Evolutionary conservation across 2,113 vertebrate genomes (phyloP), one percentile per base, ranked within the genome.

Genomic region (Cepphus grylle): DNA sequence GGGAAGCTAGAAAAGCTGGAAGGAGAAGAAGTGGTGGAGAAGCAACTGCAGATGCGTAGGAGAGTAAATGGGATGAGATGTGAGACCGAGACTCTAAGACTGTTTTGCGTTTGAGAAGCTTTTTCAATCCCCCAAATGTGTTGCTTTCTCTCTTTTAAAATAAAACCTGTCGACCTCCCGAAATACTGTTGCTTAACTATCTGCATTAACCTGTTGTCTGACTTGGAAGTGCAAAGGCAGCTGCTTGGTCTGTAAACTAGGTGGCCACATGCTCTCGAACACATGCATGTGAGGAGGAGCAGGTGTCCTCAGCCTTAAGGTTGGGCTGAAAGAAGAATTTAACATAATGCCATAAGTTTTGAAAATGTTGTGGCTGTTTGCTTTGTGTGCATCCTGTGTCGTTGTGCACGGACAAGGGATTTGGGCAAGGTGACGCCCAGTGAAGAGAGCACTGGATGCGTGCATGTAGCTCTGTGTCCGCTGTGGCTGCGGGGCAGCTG

Each of bases 311-410:
- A 72, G 65, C 42, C 40, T 42, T 23, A 20, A 2, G 49, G 20
- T 0, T 58, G 52, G n/a, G 36, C 74, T 92, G 67, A 55, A 76
- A 5, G 12, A 16, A 36, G 69, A 45, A 32, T 56, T 45, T 3
- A 26, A 5, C 0, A 0, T 22, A 26, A 15, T 14, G 25, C 61
- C 2, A 0, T 42, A 1, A 16, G 22, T 23, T 49, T 34, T 62
- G 56, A 34, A 61, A 29, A 26, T 8, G n/a, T 17, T 6, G 1
- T 5, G n/a, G 38, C 77, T 23, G 61, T 9, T 62, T 5, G 45
- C 12, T 62, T 29, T 72, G 25, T 7, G 38, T 26, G 25, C 30
- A 1, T 15, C 8, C 25, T 0, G 5, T 5, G 19, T 1, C 32
- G 26, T 8, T 9, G 72, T 32, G 69, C 29, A 3, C 0, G 0